Conservation (phyloP, 2,888 invertebrate species). For the Camptogramma bilineatum region DNA sequence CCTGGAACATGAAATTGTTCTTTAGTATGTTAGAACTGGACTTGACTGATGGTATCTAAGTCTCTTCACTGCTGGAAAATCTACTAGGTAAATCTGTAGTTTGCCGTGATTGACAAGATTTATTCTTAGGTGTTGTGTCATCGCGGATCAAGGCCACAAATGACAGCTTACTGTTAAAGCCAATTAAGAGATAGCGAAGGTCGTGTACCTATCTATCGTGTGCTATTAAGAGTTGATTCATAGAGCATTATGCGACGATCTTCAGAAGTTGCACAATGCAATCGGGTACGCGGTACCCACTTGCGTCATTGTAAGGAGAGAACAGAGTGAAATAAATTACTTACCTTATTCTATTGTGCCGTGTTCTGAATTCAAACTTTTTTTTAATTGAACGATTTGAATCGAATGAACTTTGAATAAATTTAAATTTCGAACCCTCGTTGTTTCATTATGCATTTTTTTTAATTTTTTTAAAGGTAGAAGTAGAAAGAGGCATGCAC, state of each 20-base stretch:
- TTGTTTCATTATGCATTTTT: no score
- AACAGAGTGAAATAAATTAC: not conserved
- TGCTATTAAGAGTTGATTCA: constrained; percentile 29
- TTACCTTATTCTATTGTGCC: not conserved
- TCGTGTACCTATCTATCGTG: constrained; percentile 29
- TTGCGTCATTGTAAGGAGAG: constrained; percentile 37
- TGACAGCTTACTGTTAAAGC: constrained; percentile 16
- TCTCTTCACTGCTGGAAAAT: no score
- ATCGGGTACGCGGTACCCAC: constrained; percentile 52
- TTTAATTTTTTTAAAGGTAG: not conserved
- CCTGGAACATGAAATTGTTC: no score
- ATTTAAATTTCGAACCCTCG: constrained; percentile 1
- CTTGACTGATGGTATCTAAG: no score
- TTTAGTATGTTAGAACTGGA: no score
- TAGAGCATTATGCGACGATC: constrained; percentile 27
- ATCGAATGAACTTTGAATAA: not conserved
- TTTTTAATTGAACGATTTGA: not conserved
- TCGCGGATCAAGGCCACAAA: constrained; percentile 17
- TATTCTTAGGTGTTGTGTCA: not conserved
- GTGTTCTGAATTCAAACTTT: not conserved
- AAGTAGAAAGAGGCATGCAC: no score
- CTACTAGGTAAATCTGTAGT: not conserved
- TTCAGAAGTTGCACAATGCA: constrained; percentile 55
- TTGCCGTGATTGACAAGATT: not conserved
- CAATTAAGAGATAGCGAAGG: constrained; percentile 21